Evolutionary conservation across 1,140 invertebrate genomes (phyloP).

Genomic region (Cepaea nemoralis): DNA sequence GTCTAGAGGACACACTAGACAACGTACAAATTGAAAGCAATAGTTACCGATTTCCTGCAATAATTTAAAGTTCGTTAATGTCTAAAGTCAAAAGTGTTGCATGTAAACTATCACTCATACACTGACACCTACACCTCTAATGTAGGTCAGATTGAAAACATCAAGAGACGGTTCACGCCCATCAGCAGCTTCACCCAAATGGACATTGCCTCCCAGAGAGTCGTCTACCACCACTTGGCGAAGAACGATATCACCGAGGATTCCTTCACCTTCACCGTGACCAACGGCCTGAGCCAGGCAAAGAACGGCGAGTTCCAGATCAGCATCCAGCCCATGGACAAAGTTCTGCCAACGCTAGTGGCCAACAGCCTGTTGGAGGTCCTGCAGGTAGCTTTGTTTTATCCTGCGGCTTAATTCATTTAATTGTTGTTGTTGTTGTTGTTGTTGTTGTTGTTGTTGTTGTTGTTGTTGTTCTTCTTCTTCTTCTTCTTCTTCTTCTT

Average conservation of each 20-base stretch:
- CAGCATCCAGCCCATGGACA: conserved; percentile 70
- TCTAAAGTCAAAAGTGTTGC: too few species aligned
- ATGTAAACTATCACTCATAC: too few species aligned
- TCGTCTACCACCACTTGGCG: conserved; percentile 67
- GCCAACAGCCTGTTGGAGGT: conserved; percentile 67
- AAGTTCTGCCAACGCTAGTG: conserved; percentile 65
- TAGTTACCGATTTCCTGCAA: too few species aligned
- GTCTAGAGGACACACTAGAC: too few species aligned
- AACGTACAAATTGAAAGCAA: too few species aligned
- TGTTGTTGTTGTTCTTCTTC: too few species aligned
- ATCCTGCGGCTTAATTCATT: too few species aligned
- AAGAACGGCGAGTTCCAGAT: conserved; percentile 71
- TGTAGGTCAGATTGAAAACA: conserved; percentile 64
- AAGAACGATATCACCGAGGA: conserved; percentile 74
- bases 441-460: too few species aligned
- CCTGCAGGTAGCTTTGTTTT: conserved; percentile 40
- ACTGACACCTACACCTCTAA: background rate
- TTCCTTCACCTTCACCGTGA: conserved; percentile 87
- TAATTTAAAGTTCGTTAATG: too few species aligned
- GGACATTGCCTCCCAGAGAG: conserved; percentile 61
- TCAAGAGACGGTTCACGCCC: conserved; percentile 58
- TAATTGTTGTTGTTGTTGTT: too few species aligned
- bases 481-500: too few species aligned
- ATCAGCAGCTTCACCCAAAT: conserved; percentile 83
- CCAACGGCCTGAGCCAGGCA: conserved; percentile 83